These are phyloP conservation scores for Noturus placidus DNA, from an alignment of 2,113 vertebrate species.

Conservation along the genomic window DNA sequence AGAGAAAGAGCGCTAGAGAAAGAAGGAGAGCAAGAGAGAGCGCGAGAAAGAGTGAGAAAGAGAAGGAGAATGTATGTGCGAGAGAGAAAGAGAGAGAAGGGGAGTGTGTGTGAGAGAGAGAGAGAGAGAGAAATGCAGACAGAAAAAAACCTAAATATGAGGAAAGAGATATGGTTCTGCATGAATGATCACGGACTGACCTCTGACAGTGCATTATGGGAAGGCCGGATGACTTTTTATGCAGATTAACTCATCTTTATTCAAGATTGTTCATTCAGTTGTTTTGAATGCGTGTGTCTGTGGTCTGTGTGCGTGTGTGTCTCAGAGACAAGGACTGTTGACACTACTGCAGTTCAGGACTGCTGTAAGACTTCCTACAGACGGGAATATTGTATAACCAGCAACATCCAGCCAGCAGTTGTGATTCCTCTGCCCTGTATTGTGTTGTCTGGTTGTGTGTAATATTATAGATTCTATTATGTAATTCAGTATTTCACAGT, in stretches of 20 bases:
- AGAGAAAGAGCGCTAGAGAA: too few species aligned
- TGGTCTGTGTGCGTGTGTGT: constrained; percentile 40
- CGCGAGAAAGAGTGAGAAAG: too few species aligned
- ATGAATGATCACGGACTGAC: constrained; percentile 29
- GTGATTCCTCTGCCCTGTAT: background rate
- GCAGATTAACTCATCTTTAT: constrained; percentile 43
- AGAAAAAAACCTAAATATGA: background rate
- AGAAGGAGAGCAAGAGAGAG: too few species aligned
- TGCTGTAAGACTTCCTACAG: constrained; percentile 5
- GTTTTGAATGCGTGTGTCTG: constrained; percentile 34
- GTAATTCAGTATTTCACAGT: background rate
- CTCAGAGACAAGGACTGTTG: background rate
- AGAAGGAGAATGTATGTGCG: too few species aligned
- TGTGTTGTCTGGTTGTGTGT: background rate
- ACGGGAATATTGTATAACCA: background rate
- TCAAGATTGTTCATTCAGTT: constrained; percentile 40
- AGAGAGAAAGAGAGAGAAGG: too few species aligned
- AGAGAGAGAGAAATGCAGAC: background rate
- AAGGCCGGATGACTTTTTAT: constrained; percentile 37
- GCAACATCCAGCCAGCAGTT: background rate
- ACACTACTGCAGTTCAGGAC: background rate
- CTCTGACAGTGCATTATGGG: constrained; percentile 24
- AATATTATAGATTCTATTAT: background rate
- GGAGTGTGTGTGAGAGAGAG: background rate
- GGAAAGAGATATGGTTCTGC: constrained; percentile 21